A percentile compares a stretch with the other conserved stretches of the same genome.
These are phyloP conservation scores for Pilophorus perplexus DNA, from an alignment of 2,888 invertebrate genomes.

Conservation along the genomic window DNA sequence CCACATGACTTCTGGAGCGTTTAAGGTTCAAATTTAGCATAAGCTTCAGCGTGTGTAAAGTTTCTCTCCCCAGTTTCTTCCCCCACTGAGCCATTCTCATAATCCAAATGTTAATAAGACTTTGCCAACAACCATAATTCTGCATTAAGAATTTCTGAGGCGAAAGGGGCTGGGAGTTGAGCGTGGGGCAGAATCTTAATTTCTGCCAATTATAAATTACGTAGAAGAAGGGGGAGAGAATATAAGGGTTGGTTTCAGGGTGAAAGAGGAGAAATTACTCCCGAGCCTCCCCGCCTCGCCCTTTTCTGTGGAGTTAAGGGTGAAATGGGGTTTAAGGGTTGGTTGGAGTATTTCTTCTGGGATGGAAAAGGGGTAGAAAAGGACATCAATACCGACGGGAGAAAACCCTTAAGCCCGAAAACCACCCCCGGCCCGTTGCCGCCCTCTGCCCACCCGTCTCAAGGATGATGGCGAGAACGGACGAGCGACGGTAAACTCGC, in stretches of 20 bases:
- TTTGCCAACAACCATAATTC: constrained; percentile 26
- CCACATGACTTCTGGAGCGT: too few relatives aligned
- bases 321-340: constrained; percentile 35
- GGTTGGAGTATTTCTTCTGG: constrained; percentile 44
- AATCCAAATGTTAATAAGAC: constrained; percentile 30
- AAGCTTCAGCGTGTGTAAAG: too few relatives aligned
- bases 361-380: constrained; percentile 14
- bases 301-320: constrained; percentile 12
- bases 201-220: constrained; percentile 38
- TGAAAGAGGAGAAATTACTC: constrained; percentile 36
- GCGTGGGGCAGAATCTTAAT: constrained; percentile 30
- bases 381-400: constrained; percentile 45
- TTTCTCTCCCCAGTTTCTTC: too few relatives aligned
- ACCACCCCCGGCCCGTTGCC: background rate
- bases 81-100: constrained; percentile 1
- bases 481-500: too few relatives aligned
- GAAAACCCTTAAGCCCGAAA: constrained; percentile 15
- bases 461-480: too few relatives aligned
- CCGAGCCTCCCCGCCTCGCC: constrained; percentile 29
- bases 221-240: constrained; percentile 36
- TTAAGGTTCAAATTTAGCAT: too few relatives aligned
- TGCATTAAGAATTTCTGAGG: constrained; percentile 24
- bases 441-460: background rate
- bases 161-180: constrained; percentile 9
- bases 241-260: constrained; percentile 34